Conservation (phyloP, 1,140 invertebrate genomes). For the Platyscapa corneri region DNA sequence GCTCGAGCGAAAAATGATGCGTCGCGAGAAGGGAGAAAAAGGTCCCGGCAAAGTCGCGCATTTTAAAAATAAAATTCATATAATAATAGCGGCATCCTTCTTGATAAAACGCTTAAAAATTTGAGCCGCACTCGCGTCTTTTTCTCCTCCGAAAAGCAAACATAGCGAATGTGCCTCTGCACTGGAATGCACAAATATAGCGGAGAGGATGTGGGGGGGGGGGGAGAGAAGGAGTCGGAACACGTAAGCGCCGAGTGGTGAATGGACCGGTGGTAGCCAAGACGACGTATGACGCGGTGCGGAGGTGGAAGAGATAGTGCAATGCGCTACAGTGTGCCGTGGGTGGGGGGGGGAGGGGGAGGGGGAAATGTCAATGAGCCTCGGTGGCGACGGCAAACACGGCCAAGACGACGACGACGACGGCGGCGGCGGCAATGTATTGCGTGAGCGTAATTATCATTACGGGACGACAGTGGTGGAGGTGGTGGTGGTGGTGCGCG, state of each 20-base stretch:
- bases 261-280: conserved; percentile 62
- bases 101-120: neutral
- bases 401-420: too few relatives aligned
- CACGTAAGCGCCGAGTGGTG: conserved; percentile 60
- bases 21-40: too few relatives aligned
- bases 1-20: neutral
- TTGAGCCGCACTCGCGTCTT: neutral
- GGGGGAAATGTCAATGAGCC: conserved; percentile 64
- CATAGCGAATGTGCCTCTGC: conserved; percentile 37
- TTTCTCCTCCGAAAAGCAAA: conserved; percentile 51
- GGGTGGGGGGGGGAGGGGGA: conserved; percentile 55
- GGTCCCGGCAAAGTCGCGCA: neutral
- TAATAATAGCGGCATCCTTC: neutral
- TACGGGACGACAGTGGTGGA: conserved; percentile 44
- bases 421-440: conserved; percentile 49
- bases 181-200: conserved; percentile 64
- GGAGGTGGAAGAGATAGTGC: conserved; percentile 25
- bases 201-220: conserved; percentile 52
- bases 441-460: conserved; percentile 66
- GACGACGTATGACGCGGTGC: conserved; percentile 21
- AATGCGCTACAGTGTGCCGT: neutral
- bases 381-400: neutral
- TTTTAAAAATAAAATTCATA: neutral
- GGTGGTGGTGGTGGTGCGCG: too few relatives aligned
- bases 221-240: conserved; percentile 8